phyloP scores from a whole-genome alignment of 2,113 vertebrate genomes.

The Gopherus evgoodei region DNA sequence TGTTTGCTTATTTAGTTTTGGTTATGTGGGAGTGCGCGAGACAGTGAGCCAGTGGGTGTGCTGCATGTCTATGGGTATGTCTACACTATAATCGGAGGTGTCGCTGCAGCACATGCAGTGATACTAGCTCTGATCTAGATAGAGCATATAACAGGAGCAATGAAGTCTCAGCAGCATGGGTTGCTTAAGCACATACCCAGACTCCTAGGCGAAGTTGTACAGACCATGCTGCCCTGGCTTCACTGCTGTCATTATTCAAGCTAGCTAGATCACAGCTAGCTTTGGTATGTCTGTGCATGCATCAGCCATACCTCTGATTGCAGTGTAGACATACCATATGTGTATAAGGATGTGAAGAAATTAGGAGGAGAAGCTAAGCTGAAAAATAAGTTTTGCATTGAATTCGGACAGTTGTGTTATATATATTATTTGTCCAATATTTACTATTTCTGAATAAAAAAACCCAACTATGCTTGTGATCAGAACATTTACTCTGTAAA shows the following conservation, averaged over 20 bases:
- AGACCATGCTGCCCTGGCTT: not conserved
- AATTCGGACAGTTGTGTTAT: not conserved
- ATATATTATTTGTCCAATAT: not conserved
- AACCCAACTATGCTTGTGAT: not conserved
- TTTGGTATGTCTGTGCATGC: not conserved
- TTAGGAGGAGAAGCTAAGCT: not conserved
- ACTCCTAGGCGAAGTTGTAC: not conserved
- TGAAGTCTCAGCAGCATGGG: not conserved
- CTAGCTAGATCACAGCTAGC: not conserved
- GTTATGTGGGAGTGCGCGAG: not conserved
- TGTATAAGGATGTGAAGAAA: not conserved
- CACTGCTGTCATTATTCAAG: not conserved
- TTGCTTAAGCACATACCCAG: not conserved
- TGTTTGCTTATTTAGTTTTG: not conserved
- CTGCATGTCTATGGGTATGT: not conserved
- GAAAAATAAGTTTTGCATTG: not conserved
- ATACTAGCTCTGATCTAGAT: not conserved
- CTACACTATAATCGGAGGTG: not conserved
- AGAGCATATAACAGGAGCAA: not conserved
- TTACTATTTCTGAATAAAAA: not conserved
- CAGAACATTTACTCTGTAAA: not conserved
- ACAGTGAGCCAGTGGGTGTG: not conserved
- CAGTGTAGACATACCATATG: not conserved
- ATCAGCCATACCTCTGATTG: not conserved
- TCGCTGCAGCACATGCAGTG: not conserved